Percentiles rank a stretch among this genome's conserved stretches.
Evolutionary conservation across 2,797 vertebrate species (phyloP).

Genomic region (Sandelia bainsii): DNA sequence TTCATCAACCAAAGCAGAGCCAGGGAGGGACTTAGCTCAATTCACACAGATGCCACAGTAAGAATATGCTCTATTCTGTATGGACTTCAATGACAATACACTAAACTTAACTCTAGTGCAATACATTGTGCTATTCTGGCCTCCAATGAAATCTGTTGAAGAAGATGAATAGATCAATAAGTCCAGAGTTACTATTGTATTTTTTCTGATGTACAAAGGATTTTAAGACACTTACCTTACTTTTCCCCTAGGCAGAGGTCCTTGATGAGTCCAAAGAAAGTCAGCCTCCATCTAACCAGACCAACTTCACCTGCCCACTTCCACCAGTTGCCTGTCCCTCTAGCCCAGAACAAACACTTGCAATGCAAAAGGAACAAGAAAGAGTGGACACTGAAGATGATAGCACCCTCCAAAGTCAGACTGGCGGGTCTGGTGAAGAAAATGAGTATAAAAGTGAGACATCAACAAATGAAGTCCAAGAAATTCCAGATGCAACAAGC

Average conservation of each 20-base stretch:
- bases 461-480: not conserved
- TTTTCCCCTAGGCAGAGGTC: constrained; percentile 53
- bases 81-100: no score
- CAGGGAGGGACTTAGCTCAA: constrained; percentile 66
- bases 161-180: not conserved
- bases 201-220: not conserved
- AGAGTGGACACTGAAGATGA: not conserved
- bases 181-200: no score
- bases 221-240: not conserved
- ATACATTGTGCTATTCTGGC: not conserved
- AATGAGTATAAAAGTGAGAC: constrained; percentile 2
- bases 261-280: constrained; percentile 43
- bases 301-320: constrained; percentile 70
- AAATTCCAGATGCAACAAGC: constrained; percentile 5
- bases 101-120: not conserved
- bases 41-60: constrained; percentile 19
- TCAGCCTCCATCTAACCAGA: constrained; percentile 10
- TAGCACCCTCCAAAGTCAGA: not conserved
- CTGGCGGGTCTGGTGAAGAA: not conserved
- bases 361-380: constrained; percentile 38
- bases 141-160: not conserved
- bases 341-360: constrained; percentile 27
- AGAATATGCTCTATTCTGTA: not conserved
- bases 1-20: constrained; percentile 87
- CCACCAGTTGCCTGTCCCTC: constrained; percentile 44